Conservation (phyloP, 2,113 vertebrate genomes). For the Copsychus sechellarum region DNA sequence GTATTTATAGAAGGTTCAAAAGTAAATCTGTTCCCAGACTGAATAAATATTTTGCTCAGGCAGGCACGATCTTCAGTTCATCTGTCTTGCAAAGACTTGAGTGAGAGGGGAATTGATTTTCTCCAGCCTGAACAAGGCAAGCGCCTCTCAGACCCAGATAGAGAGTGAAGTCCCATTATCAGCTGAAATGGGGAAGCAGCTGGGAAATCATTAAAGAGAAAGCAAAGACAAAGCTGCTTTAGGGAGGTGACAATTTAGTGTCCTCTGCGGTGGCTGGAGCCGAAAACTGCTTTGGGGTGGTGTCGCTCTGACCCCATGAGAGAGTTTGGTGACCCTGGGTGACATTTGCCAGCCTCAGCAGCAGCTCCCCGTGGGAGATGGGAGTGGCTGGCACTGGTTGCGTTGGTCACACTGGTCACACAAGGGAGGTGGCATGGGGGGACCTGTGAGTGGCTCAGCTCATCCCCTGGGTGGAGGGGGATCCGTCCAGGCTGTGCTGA, state of each 20-base stretch:
- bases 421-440: accelerated
- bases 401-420: not conserved
- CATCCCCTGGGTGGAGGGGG: not conserved
- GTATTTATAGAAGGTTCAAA: conserved; percentile 59
- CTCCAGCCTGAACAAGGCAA: conserved; percentile 30
- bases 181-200: conserved; percentile 17
- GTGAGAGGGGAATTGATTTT: conserved; percentile 63
- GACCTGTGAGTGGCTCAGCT: not conserved
- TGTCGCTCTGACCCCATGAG: accelerated
- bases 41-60: conserved; percentile 67
- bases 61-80: conserved; percentile 41
- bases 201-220: conserved; percentile 14
- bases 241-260: not conserved
- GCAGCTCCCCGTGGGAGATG: not conserved
- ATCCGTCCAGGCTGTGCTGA: accelerated
- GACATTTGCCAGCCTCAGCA: not conserved
- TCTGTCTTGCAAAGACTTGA: conserved; percentile 52
- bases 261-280: accelerated
- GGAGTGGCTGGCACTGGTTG: accelerated
- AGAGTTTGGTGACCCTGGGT: not conserved
- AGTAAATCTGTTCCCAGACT: conserved; percentile 54
- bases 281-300: not conserved
- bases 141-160: not conserved
- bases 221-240: not conserved
- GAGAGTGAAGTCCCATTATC: conserved; percentile 21